phyloP scores from a whole-genome alignment of 2,888 invertebrate genomes.

The Patella pellucida region DNA sequence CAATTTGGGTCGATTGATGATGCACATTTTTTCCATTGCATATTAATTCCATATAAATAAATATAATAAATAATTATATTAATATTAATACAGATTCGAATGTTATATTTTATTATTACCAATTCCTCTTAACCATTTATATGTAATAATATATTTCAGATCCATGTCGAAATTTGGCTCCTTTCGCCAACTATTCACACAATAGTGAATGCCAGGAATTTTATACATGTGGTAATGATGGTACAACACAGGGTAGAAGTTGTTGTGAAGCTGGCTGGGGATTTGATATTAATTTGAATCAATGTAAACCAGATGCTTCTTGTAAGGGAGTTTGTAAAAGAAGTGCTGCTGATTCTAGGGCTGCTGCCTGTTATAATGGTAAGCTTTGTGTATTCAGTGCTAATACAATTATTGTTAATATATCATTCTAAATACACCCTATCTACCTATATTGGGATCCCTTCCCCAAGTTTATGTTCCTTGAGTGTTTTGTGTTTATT shows the following conservation, averaged over 20 bases:
- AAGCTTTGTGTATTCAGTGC: too few relatives aligned
- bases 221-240: conserved; percentile 28
- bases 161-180: conserved; percentile 21
- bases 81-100: too few relatives aligned
- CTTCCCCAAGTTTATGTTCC: too few relatives aligned
- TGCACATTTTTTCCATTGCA: too few relatives aligned
- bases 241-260: conserved; percentile 1
- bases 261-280: conserved; percentile 35
- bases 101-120: too few relatives aligned
- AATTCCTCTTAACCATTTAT: too few relatives aligned
- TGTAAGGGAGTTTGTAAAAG: conserved; percentile 30
- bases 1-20: not conserved
- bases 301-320: conserved; percentile 26
- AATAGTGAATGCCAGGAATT: conserved; percentile 28
- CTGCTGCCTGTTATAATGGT: not conserved
- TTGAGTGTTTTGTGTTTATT: too few relatives aligned
- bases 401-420: too few relatives aligned
- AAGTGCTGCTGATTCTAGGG: not conserved
- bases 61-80: not conserved
- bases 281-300: conserved; percentile 14
- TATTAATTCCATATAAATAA: not conserved
- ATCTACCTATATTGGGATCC: too few relatives aligned
- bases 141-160: conserved; percentile 21
- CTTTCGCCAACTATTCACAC: conserved; percentile 21
- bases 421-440: too few relatives aligned